Conservation (phyloP, 1,140 invertebrate genomes). For the Heliconius melpomene region DNA sequence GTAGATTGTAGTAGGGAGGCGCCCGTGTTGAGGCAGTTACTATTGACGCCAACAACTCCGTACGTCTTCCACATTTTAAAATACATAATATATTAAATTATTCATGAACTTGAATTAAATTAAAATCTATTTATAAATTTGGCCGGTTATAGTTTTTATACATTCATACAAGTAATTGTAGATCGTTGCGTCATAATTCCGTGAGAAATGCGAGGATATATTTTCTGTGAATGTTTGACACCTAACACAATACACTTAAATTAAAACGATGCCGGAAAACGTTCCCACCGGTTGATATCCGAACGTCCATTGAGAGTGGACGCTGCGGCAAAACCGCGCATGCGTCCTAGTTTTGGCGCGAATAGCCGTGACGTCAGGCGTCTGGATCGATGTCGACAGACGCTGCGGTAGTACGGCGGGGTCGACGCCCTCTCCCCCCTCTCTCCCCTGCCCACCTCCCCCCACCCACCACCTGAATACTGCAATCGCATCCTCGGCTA, state of each 20-base stretch:
- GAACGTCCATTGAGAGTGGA: slow-evolving; percentile 74
- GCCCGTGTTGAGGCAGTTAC: slow-evolving; percentile 78
- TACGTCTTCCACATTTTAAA: slow-evolving; percentile 68
- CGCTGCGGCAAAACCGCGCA: slow-evolving; percentile 75
- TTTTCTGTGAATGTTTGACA: background rate
- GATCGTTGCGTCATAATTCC: background rate
- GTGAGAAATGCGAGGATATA: background rate
- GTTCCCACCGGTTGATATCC: slow-evolving; percentile 68
- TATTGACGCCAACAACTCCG: slow-evolving; percentile 78
- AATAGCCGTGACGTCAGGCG: slow-evolving; percentile 78
- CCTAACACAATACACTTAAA: slow-evolving; percentile 27
- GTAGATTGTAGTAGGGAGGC: slow-evolving; percentile 72
- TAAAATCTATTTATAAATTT: background rate
- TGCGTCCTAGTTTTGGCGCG: slow-evolving; percentile 78
- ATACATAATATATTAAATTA: background rate
- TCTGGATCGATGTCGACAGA: slow-evolving; percentile 79
- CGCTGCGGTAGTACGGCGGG: slow-evolving; percentile 79
- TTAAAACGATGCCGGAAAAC: slow-evolving; percentile 56
- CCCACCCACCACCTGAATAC: slow-evolving; percentile 70
- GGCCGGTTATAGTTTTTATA: background rate
- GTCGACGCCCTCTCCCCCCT: slow-evolving; percentile 68
- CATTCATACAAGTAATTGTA: background rate
- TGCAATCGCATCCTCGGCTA: slow-evolving; percentile 74
- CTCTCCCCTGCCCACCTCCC: slow-evolving; percentile 39
- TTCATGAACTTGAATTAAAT: background rate